Evolutionary conservation across 2,797 vertebrate genomes (phyloP).

Genomic region (Malacoraja senta): DNA sequence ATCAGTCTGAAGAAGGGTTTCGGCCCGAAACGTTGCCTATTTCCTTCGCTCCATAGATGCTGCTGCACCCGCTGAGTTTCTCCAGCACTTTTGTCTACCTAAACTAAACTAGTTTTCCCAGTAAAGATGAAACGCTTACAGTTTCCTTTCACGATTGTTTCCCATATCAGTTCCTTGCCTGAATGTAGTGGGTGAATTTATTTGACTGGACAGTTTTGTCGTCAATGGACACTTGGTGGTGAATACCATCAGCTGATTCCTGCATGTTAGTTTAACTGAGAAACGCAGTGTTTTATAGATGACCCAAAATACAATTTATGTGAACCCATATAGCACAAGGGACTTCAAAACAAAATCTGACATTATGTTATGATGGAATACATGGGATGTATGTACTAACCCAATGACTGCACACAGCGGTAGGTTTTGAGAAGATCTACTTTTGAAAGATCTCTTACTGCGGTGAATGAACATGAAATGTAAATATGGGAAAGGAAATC

Average conservation of each 20-base stretch:
- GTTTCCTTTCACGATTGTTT: background rate
- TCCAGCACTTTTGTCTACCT: no score
- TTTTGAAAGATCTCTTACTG: no score
- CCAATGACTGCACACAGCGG: no score
- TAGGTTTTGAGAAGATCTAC: no score
- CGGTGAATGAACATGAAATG: no score
- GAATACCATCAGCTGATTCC: background rate
- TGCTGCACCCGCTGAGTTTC: no score
- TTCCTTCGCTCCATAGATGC: no score
- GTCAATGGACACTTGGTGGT: background rate
- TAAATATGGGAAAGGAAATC: background rate
- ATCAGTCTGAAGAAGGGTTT: no score
- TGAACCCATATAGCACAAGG: background rate
- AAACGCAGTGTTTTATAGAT: background rate
- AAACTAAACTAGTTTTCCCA: background rate
- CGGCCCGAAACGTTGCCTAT: no score
- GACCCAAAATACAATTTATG: background rate
- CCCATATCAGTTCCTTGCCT: background rate
- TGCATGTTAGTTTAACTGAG: background rate
- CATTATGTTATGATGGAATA: no score
- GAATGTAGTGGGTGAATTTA: background rate
- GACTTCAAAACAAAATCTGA: no score
- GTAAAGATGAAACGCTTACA: background rate
- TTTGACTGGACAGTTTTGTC: background rate
- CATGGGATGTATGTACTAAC: no score